These are phyloP conservation scores for Rotaria sp. DNA, from an alignment of 2,888 invertebrate species.

Conservation along the genomic window DNA sequence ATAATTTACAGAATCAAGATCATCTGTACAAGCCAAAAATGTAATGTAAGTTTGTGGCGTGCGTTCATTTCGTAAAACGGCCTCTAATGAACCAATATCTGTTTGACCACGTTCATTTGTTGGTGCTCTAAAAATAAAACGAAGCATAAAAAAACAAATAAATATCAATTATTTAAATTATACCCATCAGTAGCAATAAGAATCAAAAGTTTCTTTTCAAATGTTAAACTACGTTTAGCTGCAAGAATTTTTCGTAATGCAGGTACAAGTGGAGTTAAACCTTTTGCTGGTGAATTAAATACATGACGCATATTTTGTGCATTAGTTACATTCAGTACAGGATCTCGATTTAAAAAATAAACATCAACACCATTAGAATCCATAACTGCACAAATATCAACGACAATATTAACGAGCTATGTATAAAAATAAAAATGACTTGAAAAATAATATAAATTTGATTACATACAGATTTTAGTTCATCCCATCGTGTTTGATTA, in stretches of 20 bases:
- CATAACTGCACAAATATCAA: conserved; percentile 35
- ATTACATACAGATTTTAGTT: conserved; percentile 26
- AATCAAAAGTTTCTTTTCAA: conserved; percentile 39
- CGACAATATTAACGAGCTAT: not conserved
- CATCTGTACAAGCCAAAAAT: conserved; percentile 38
- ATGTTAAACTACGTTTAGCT: not conserved
- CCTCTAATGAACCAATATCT: conserved; percentile 33
- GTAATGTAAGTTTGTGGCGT: conserved; percentile 19
- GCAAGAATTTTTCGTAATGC: conserved; percentile 20
- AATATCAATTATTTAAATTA: not conserved
- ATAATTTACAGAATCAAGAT: conserved; percentile 34
- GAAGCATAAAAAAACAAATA: not conserved
- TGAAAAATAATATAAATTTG: not conserved
- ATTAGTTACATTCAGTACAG: not conserved
- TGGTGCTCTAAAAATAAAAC: conserved; percentile 17
- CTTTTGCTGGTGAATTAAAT: conserved; percentile 31
- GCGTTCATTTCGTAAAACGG: conserved; percentile 27
- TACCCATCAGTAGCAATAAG: conserved; percentile 38
- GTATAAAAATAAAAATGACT: not conserved
- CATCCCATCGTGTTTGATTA: conserved; percentile 39
- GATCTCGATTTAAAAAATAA: conserved; percentile 35
- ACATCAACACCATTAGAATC: conserved; percentile 37
- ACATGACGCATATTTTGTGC: not conserved
- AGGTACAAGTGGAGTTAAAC: conserved; percentile 33
- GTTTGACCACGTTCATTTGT: conserved; percentile 35